Conservation (phyloP, 2,888 invertebrate genomes). For the Phengaris arion region DNA sequence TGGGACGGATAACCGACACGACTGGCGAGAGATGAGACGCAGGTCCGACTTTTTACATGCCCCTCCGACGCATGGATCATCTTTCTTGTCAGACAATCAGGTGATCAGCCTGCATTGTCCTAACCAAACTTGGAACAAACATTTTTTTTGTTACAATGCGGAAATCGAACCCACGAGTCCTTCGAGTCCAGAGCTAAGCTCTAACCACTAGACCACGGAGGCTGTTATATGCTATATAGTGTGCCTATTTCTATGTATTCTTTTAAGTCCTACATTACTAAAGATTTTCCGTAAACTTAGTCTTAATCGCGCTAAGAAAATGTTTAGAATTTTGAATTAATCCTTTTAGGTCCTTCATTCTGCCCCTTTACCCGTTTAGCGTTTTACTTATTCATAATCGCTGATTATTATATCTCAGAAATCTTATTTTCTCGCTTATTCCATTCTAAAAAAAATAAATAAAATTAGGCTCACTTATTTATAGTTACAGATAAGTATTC, state of each 20-base stretch:
- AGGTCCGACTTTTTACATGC: too few species aligned
- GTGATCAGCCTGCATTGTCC: too few species aligned
- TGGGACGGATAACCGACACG: too few species aligned
- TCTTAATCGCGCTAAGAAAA: background rate
- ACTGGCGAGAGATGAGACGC: too few species aligned
- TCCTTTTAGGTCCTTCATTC: constrained; percentile 11
- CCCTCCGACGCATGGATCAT: too few species aligned
- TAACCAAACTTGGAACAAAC: too few species aligned
- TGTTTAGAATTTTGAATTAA: background rate
- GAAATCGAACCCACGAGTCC: too few species aligned
- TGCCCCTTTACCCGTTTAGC: constrained; percentile 5
- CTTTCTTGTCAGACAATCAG: too few species aligned
- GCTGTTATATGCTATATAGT: background rate
- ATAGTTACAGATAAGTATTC: background rate
- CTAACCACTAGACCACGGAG: too few species aligned
- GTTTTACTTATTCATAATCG: constrained; percentile 16
- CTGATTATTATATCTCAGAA: background rate
- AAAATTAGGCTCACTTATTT: background rate
- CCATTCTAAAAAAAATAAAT: background rate
- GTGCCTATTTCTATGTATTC: background rate
- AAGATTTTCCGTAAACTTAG: background rate
- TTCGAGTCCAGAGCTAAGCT: too few species aligned
- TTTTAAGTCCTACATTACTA: background rate
- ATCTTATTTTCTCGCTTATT: constrained; percentile 6
- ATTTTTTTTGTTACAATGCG: too few species aligned